Percentiles rank a stretch among this genome's conserved stretches.
Evolutionary conservation across 2,113 vertebrate genomes (phyloP).

Genomic region (Microtus oregoni): DNA sequence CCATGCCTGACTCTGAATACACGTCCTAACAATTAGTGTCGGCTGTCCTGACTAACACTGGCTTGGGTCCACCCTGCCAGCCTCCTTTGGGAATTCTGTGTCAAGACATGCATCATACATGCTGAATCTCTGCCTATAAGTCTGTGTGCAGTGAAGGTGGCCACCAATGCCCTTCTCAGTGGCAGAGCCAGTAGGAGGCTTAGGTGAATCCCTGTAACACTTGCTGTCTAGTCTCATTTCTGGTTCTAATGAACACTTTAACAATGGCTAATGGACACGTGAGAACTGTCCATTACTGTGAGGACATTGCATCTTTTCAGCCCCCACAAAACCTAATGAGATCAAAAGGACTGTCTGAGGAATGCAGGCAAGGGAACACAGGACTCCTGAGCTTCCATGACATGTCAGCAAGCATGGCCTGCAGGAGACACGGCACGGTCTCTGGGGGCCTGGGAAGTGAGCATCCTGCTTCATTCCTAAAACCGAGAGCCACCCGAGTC

Average conservation of each 20-base stretch:
- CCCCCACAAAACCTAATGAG: background rate
- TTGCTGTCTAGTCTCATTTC: background rate
- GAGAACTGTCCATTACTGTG: background rate
- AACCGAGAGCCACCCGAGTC: background rate
- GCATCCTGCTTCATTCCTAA: background rate
- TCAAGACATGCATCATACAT: too few species aligned
- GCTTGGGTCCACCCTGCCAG: background rate
- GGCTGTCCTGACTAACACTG: background rate
- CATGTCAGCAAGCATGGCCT: background rate
- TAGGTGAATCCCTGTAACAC: background rate
- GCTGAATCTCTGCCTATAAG: background rate
- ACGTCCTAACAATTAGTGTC: fast-evolving
- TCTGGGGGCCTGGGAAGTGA: background rate
- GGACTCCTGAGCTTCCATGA: background rate
- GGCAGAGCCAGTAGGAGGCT: background rate
- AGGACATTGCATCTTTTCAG: background rate
- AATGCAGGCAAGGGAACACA: background rate
- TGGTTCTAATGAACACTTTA: background rate
- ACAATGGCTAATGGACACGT: too few species aligned
- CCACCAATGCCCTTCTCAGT: too few species aligned
- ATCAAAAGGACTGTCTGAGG: background rate
- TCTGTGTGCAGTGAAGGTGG: too few species aligned
- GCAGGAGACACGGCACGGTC: background rate
- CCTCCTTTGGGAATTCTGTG: background rate
- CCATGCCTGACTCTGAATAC: background rate